Evolutionary conservation across 2,113 vertebrate genomes (phyloP).

Genomic region (Cathartes aura): DNA sequence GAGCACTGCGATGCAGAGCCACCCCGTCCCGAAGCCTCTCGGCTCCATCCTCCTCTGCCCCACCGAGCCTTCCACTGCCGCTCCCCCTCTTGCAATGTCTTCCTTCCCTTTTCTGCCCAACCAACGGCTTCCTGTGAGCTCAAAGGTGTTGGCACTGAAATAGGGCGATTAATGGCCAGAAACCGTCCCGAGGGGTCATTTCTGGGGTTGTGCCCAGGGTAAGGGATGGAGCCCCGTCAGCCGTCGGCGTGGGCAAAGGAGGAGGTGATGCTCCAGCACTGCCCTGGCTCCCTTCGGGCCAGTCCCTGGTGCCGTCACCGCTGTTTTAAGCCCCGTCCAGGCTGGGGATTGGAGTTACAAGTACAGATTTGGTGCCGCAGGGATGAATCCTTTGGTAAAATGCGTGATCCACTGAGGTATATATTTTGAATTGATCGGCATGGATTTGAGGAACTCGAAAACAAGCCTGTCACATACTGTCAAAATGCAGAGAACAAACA

Average conservation of each 20-base stretch:
- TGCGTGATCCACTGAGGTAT: rapidly evolving
- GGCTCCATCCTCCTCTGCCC: not conserved
- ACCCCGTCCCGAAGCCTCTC: rapidly evolving
- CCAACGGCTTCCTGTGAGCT: not conserved
- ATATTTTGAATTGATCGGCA: rapidly evolving
- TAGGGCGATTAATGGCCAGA: not conserved
- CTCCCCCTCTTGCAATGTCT: not conserved
- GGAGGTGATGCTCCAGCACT: not conserved
- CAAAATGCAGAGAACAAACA: not conserved
- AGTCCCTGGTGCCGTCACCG: rapidly evolving
- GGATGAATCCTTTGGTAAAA: rapidly evolving
- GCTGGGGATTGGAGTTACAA: not conserved
- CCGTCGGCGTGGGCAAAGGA: rapidly evolving
- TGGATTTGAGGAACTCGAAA: not conserved
- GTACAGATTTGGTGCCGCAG: rapidly evolving
- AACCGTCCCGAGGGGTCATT: not conserved
- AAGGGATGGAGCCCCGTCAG: not conserved
- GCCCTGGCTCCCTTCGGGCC: rapidly evolving
- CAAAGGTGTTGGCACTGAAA: not conserved
- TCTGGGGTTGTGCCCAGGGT: no score
- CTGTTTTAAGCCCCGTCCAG: rapidly evolving
- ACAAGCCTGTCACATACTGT: rapidly evolving
- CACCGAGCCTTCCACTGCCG: rapidly evolving
- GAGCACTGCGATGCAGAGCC: not conserved
- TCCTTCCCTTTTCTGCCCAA: conserved; percentile 20